Evolutionary conservation across 1,140 invertebrate genomes (phyloP).

Genomic region (Melanaphis sacchari): DNA sequence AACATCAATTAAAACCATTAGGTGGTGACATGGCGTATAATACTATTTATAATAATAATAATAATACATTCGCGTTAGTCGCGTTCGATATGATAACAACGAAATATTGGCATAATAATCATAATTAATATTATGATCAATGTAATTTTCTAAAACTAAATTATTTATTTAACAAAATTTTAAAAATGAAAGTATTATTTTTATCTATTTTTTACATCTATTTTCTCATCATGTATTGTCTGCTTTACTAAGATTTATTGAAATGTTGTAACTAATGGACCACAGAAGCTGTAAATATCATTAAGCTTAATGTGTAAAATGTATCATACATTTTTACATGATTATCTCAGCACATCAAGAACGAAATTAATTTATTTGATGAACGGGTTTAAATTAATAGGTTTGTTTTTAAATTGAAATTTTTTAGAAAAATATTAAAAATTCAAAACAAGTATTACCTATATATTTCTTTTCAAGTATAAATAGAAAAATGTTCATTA

Average conservation of each 20-base stretch:
- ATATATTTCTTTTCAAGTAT: not conserved
- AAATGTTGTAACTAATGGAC: not conserved
- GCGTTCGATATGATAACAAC: not conserved
- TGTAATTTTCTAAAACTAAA: not conserved
- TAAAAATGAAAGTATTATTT: no score
- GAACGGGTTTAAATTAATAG: not conserved
- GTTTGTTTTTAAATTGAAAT: not conserved
- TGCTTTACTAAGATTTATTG: not conserved
- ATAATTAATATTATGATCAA: not conserved
- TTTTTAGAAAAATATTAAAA: not conserved
- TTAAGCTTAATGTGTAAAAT: not conserved
- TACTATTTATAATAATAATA: not conserved
- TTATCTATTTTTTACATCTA: not conserved
- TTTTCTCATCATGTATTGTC: not conserved
- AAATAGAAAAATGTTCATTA: not conserved
- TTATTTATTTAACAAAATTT: not conserved
- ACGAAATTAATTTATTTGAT: not conserved
- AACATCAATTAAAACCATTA: not conserved
- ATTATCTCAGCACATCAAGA: not conserved
- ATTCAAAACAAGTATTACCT: not conserved
- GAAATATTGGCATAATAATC: not conserved
- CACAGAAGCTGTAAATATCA: not conserved
- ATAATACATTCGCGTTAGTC: not conserved
- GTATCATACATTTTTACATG: not conserved
- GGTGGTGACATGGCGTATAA: not conserved